Base-by-base conservation (phyloP, 1,140 invertebrate species). In the Ips nitidus region DNA sequence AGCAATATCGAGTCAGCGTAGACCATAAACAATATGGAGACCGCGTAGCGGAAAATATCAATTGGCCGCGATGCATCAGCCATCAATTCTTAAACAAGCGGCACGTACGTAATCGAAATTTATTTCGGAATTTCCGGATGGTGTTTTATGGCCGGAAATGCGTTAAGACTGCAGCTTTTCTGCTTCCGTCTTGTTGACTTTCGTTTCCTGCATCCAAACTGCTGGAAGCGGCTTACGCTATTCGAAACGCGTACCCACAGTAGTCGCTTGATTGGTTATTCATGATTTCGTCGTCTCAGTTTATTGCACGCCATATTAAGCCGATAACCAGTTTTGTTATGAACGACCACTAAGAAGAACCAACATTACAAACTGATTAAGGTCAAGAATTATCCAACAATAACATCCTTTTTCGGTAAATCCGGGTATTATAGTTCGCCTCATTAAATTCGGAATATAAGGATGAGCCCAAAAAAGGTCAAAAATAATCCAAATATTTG, bases 121-220 rank as follows among this genome's bases (percentile, higher is more conserved):
- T 55, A 55, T 55, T 55, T 55, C n/a, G 52, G 37, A 38, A 55
- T 38, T 22, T 55, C 37, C 52, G 6, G 37, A 55, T 55, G 6
- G 37, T 55, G 37, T 55, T 55, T 55, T 55, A 55, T 38, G 37
- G 52, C 37, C 37, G 7, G 52, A 55, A 38, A 55, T 38, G 52
- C 52, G 52, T 55, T 55, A 55, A 55, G 37, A 55, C 52, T n/a
- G 68, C 58, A 45, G 53, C 68, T 63, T 70, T 69, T 57, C 53
- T 63, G 67, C 41, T 63, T 62, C 59, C 40, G 22, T 36, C 67
- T 57, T 53, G 42, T 69, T 69, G 67, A 58, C 67, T 69, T 59
- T 39, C 67, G 42, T 50, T 45, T 58, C 52, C 61, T 45, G 68
- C 61, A 70, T 70, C 59, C 52, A 60, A 60, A 70, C 68, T 64